Evolutionary conservation across 2,888 invertebrate genomes (phyloP), one percentile per base, ranked within the genome.

Genomic region (Cataglyphis rosenhaueri): DNA sequence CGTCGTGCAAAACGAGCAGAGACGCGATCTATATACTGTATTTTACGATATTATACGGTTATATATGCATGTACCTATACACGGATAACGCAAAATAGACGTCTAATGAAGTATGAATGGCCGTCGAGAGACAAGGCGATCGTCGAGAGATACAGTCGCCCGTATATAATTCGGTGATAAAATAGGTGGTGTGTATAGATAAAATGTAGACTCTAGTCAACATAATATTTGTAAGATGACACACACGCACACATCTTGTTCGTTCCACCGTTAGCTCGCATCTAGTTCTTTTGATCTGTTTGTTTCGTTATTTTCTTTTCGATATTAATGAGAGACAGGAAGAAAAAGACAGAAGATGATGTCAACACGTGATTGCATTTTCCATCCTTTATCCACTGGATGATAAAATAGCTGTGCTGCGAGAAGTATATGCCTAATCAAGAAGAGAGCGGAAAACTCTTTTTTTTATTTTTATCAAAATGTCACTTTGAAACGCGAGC

Each of bases 191-290:
- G 91, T 90, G 90, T 88, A 90, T 90, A 90, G 89, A 87, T 88
- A 91, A 52, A 52, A 90, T 89, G 92, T 93, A 92, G 92, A 92
- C 88, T 93, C 93, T 93, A 93, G 93, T 93, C 92, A 93, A 87
- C 88, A 91, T 91, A 91, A 88, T 89, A 90, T 91, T 91, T 91
- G 88, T 91, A 89, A 91, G 89, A 86, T 84, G 86, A 88, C 88
- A 91, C 89, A 89, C 90, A 88, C 86, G 29, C 32, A 68, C 68
- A 48, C 66, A 48, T 87, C 84, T 82, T 65, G 75, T 86, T 83
- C 73, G 84, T 85, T 83, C 83, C 57, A 83, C 64, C 59, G 71
- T 78, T 59, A 78, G 74, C 48, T 82, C 48, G 61, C 70, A 61
- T 81, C 71, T 57, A 68, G 44, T 29, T 64, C 12, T 35, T 52